Conservation (phyloP, 2,888 invertebrate genomes). For the Ethmia dodecea region DNA sequence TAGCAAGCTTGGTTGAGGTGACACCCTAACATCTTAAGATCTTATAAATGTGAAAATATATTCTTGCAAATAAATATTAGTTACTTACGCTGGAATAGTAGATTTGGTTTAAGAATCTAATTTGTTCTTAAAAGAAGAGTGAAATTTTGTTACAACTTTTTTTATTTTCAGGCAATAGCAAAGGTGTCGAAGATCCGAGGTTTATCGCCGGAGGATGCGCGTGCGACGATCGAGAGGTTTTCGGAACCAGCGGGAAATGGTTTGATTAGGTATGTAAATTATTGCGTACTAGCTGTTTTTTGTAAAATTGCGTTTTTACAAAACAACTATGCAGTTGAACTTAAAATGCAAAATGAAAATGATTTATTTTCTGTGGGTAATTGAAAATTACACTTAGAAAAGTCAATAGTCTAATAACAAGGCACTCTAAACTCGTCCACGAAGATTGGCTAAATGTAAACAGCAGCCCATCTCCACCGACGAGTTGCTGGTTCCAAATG, state of each 20-base stretch:
- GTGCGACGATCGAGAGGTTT: constrained; percentile 50
- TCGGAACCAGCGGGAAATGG: constrained; percentile 47
- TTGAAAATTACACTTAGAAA: too few species aligned
- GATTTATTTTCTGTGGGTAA: too few species aligned
- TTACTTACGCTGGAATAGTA: not conserved
- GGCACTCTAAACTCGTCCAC: too few species aligned
- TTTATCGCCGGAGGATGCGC: constrained; percentile 50
- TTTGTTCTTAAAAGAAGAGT: not conserved
- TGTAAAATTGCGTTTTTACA: too few species aligned
- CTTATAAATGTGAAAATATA: too few species aligned
- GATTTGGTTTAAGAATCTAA: not conserved
- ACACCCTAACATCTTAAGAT: not conserved
- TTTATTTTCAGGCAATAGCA: constrained; percentile 40
- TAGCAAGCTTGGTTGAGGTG: not conserved
- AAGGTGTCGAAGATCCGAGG: constrained; percentile 43
- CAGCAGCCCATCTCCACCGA: too few species aligned
- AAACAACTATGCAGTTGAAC: too few species aligned
- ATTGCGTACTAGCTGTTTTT: too few species aligned
- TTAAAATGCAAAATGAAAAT: too few species aligned
- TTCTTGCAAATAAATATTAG: not conserved
- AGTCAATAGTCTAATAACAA: too few species aligned
- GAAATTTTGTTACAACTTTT: not conserved
- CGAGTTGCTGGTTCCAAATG: too few species aligned
- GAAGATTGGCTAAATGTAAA: too few species aligned
- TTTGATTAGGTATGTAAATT: constrained; percentile 45